Percentiles rank a stretch among this genome's conserved stretches.
phyloP scores from a whole-genome alignment of 2,888 invertebrate genomes.

The Agonopterix heracliana region DNA sequence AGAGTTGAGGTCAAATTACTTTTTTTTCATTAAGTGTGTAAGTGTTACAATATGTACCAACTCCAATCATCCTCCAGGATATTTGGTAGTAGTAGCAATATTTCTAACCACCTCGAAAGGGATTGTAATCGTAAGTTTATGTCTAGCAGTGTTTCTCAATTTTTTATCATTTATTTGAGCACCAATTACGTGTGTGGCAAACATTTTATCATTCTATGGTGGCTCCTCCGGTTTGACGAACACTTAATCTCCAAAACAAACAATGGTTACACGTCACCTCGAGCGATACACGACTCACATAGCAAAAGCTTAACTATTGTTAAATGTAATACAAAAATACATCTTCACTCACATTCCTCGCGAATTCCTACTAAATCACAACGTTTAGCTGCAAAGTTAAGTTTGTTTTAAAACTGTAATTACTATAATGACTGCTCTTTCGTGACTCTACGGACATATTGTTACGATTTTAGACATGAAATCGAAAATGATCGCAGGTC shows the following conservation, averaged over 20 bases:
- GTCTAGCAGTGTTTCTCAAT: too few relatives aligned
- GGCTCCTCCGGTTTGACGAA: too few relatives aligned
- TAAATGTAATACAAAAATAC: constrained; percentile 41
- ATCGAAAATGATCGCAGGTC: constrained; percentile 67
- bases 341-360: constrained; percentile 17
- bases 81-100: too few relatives aligned
- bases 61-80: too few relatives aligned
- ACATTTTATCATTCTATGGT: too few relatives aligned
- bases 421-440: constrained; percentile 60
- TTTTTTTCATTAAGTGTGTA: too few relatives aligned
- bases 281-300: constrained; percentile 62
- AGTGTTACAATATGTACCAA: too few relatives aligned
- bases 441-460: constrained; percentile 60
- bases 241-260: constrained; percentile 52
- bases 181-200: too few relatives aligned
- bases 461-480: constrained; percentile 68
- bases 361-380: constrained; percentile 12
- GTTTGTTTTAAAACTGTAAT: constrained; percentile 50
- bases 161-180: too few relatives aligned
- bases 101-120: too few relatives aligned
- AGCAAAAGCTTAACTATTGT: constrained; percentile 56
- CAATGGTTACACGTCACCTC: constrained; percentile 56
- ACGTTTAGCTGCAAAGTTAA: constrained; percentile 20
- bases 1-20: too few relatives aligned
- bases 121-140: too few relatives aligned